These are phyloP conservation scores for Laspeyria flexula DNA, from an alignment of 2,888 invertebrate species.

Conservation along the genomic window DNA sequence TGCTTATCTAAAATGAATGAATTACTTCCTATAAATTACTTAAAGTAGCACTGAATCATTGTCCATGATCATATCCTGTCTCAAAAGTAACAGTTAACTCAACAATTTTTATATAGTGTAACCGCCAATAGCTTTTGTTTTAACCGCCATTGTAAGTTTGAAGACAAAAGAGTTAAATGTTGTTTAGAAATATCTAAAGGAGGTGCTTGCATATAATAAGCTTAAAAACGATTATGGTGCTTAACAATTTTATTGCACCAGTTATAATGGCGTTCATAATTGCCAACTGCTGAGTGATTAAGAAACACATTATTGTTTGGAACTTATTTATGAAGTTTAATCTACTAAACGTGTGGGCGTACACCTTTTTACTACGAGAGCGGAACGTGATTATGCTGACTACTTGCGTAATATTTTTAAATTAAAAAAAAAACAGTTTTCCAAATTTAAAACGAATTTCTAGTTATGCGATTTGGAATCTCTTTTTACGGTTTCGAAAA, in stretches of 20 bases:
- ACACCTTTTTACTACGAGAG: conserved; percentile 11
- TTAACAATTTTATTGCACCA: conserved; percentile 46
- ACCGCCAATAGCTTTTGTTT: conserved; percentile 23
- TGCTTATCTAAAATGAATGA: not conserved
- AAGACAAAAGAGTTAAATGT: conserved; percentile 36
- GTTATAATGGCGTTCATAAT: conserved; percentile 39
- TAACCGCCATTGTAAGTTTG: conserved; percentile 17
- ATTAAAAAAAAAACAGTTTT: not conserved
- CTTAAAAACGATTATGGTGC: conserved; percentile 39
- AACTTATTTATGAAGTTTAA: conserved; percentile 15
- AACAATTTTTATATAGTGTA: not conserved
- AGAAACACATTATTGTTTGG: conserved; percentile 21
- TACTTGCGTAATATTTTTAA: not conserved
- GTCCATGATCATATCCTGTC: not conserved
- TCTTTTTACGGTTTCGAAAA: too few species aligned
- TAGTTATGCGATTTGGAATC: too few species aligned
- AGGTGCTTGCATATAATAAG: conserved; percentile 37
- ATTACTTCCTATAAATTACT: not conserved
- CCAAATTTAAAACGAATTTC: too few species aligned
- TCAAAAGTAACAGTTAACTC: not conserved
- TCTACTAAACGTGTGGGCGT: conserved; percentile 21
- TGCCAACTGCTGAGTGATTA: conserved; percentile 32
- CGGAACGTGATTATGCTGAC: conserved; percentile 2
- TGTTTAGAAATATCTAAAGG: conserved; percentile 39
- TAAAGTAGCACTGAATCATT: not conserved